Base-by-base conservation (phyloP, 2,888 invertebrate genomes). In the Listrodromus nycthemerus region DNA sequence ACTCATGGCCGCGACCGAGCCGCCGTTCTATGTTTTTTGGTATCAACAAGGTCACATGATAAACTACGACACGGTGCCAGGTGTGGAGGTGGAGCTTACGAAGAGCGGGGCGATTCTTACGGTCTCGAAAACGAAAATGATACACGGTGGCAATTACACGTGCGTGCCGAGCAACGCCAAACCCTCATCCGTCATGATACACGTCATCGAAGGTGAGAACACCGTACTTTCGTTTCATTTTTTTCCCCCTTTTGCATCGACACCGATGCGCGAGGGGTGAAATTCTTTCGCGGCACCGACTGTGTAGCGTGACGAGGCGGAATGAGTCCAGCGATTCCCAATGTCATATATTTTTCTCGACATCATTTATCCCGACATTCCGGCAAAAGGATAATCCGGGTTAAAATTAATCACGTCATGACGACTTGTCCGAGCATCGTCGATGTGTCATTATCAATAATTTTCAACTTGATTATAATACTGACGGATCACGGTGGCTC, bases 61-160 rank as follows among this genome's bases (percentile, higher is more conserved):
- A 85, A 93, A 93, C 85, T 93, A 93, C 87, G 93, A 93, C 86
- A 91, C 89, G 58, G 93, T 93, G 79, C 92, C 92, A 8, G 93
- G 93, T 7, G 92, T 93, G 77, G 91, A 90, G 84, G 92, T 93
- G 75, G 91, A 91, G 73, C 87, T 91, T 10, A 93, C 91, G 65
- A 90, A 89, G 82, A 90, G 87, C 73, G 92, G 93, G 79, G 92
- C 93, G 52, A 89, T 91, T 37, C 88, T 93, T n/a, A 89, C 89
- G 84, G 91, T 93, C 73, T 86, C 91, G 80, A 92, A 91, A 79
- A 92, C 92, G 55, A 91, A 91, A 82, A 88, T 90, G n/a, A 88
- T 86, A 74, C 93, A 93, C 87, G 91, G 91, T 6, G 93, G 93
- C 24, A 93, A 93, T 87, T 93, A 93, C 83, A 93, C 93, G 63